Percentiles rank a stretch among this genome's conserved stretches.
Evolutionary conservation across 2,888 invertebrate species (phyloP).

Genomic region (Amaurobius ferox): DNA sequence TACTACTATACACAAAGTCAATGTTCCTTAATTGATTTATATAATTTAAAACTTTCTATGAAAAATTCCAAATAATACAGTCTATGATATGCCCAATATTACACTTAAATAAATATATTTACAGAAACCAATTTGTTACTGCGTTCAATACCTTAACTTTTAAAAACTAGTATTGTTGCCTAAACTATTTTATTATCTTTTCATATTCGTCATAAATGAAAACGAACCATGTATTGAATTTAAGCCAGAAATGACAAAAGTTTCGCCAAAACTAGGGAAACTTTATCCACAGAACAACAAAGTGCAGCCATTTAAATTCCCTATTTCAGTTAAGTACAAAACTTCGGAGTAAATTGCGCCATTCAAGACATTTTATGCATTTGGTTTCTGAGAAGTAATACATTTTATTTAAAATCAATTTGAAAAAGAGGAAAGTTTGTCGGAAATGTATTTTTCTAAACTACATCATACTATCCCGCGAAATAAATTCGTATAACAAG

Average conservation of each 20-base stretch:
- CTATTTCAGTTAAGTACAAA: slow-evolving; percentile 1
- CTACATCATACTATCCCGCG: not conserved
- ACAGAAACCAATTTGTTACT: no score
- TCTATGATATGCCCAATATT: no score
- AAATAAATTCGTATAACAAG: not conserved
- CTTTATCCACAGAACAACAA: slow-evolving; percentile 14
- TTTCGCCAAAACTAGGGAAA: not conserved
- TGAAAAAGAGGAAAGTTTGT: slow-evolving; percentile 9
- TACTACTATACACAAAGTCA: no score
- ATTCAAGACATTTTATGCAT: slow-evolving; percentile 3
- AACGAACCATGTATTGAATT: not conserved
- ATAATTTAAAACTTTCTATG: no score
- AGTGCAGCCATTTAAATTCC: slow-evolving; percentile 3
- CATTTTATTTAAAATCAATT: slow-evolving; percentile 14
- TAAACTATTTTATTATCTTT: no score
- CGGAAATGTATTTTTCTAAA: slow-evolving; percentile 8
- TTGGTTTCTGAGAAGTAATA: not conserved
- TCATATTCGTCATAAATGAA: not conserved
- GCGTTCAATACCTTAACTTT: no score
- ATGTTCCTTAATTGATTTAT: no score
- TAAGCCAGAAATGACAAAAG: not conserved
- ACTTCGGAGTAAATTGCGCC: slow-evolving; percentile 5
- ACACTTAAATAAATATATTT: no score
- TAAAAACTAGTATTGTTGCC: no score
- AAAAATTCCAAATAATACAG: no score